Base-by-base conservation (phyloP, 2,888 invertebrate species). In the Heliconius cydno region DNA sequence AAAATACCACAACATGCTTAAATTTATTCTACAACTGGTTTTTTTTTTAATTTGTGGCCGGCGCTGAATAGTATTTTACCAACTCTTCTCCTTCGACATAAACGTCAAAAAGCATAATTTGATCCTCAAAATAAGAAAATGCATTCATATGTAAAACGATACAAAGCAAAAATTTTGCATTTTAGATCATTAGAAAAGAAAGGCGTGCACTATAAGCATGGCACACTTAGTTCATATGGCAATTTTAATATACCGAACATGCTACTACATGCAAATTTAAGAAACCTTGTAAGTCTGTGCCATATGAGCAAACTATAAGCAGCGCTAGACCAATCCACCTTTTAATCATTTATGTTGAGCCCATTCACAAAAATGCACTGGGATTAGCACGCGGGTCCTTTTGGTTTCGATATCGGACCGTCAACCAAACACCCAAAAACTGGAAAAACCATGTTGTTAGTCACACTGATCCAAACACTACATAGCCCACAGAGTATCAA, bases 371-470 rank as follows among this genome's bases (percentile, higher is more conserved):
- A 96, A 99, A 99, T 96, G 98, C 99, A 96, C 98, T 98, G 90
- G 99, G 98, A 96, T 98, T 98, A 96, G 98, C 98, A 87, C 98
- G 96, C 88, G 99, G 99, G 96, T 99, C 98, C 97, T 99, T 99
- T 96, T 98, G 98, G 96, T 99, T 99, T 95, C 99, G 97, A 96
- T 98, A 99, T 89, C 99, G 97, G 92, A 99, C 97, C 88, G 99
- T 98, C 96, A 99, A 96, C 98, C 98, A 98, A 84, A 98, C 98
- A 95, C 99, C 99, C 95, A 99, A 96, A 96, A 99, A 98, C 99
- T 99, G 98, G 84, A 94, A 94, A 91, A 88, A 87, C 84, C 88
- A 84, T 86, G 86, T 85, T 89, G 91, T 93, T 94, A 93, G 91
- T 92, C 90, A 93, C 92, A 90, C 87, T 84, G 85, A 85, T 86